Conservation (phyloP, 2,888 invertebrate genomes). For the Trypoxylon attenuatum region DNA sequence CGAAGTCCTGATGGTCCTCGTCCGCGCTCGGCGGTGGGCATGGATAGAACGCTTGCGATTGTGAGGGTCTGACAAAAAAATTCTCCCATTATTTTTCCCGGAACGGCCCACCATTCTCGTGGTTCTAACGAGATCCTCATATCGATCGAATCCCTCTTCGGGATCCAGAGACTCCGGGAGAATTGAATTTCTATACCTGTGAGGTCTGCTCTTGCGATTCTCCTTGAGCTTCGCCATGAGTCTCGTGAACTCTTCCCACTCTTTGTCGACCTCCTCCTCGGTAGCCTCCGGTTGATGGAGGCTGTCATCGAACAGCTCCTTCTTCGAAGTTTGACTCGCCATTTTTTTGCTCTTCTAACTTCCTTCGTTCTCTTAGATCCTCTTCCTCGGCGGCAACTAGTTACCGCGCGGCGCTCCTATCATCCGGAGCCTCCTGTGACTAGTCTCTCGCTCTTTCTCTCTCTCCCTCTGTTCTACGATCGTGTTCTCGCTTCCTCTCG, state of each 20-base stretch:
- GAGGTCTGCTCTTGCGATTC: slow-evolving; percentile 65
- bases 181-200: slow-evolving; percentile 57
- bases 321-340: slow-evolving; percentile 62
- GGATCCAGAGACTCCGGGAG: neutral
- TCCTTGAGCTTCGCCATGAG: slow-evolving; percentile 75
- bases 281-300: slow-evolving; percentile 74
- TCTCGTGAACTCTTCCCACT: slow-evolving; percentile 79
- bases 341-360: slow-evolving; percentile 39
- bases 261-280: slow-evolving; percentile 77
- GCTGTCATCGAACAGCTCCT: slow-evolving; percentile 64
- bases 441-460: too few species aligned
- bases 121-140: neutral
- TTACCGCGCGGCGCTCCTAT: too few species aligned
- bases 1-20: slow-evolving; percentile 73
- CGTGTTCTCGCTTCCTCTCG: too few species aligned
- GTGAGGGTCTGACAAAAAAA: slow-evolving; percentile 66
- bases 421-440: too few species aligned
- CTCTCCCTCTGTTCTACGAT: too few species aligned
- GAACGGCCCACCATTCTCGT: too few species aligned
- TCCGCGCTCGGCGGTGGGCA: slow-evolving; percentile 77
- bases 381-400: too few species aligned
- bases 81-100: too few species aligned
- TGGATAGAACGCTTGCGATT: slow-evolving; percentile 77
- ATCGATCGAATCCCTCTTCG: neutral
- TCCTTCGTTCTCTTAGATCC: neutral